phyloP scores from a whole-genome alignment of 2,888 invertebrate genomes.

The Pristionchus maxplancki region DNA sequence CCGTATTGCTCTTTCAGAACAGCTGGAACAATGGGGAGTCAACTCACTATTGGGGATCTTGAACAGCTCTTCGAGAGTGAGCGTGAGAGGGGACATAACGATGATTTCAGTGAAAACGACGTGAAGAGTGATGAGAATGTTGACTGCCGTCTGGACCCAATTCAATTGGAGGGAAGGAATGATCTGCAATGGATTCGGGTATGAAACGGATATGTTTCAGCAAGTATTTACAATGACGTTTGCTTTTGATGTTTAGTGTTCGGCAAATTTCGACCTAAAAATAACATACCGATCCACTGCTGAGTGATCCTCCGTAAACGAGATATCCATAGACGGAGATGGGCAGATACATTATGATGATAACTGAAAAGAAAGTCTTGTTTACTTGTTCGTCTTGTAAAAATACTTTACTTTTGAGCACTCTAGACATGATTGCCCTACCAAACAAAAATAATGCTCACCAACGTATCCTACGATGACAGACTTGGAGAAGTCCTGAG shows the following conservation, averaged over 20 bases:
- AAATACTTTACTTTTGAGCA: neutral
- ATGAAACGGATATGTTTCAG: neutral
- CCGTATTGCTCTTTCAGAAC: neutral
- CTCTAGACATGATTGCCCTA: too few relatives aligned
- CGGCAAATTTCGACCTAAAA: neutral
- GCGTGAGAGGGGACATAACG: constrained; percentile 61
- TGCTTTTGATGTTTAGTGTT: neutral
- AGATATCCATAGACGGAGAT: constrained; percentile 59
- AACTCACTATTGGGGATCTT: constrained; percentile 58
- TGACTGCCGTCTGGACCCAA: constrained; percentile 63
- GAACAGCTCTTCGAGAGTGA: constrained; percentile 63
- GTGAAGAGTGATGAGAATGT: constrained; percentile 63
- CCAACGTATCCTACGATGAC: constrained; percentile 40
- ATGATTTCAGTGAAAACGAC: constrained; percentile 58
- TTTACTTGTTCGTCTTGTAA: too few relatives aligned
- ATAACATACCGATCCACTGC: neutral
- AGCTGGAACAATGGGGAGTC: too few relatives aligned
- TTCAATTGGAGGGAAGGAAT: constrained; percentile 53
- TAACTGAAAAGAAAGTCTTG: constrained; percentile 40
- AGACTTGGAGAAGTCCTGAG: constrained; percentile 20
- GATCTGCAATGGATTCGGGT: constrained; percentile 20
- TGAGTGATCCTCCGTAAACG: constrained; percentile 60
- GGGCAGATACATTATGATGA: constrained; percentile 62
- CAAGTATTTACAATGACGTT: neutral
- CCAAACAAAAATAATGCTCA: neutral